Conservation (phyloP, 2,888 invertebrate species). For the Xestobium rufovillosum region DNA sequence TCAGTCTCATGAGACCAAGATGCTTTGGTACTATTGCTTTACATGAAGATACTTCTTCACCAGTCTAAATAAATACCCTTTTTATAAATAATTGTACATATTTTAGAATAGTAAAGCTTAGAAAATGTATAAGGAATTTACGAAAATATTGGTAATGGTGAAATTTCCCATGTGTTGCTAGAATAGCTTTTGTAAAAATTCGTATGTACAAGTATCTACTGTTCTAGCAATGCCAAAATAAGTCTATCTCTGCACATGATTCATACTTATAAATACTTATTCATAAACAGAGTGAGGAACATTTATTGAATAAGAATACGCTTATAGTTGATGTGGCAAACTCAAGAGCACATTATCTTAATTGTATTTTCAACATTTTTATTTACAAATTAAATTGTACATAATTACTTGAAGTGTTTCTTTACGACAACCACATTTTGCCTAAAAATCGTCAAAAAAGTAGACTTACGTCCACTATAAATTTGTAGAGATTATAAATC, state of each 20-base stretch:
- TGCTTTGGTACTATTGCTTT: slow-evolving; percentile 45
- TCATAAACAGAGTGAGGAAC: slow-evolving; percentile 30
- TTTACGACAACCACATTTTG: too few species aligned
- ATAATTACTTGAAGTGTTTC: too few species aligned
- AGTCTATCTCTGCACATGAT: slow-evolving; percentile 19
- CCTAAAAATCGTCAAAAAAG: too few species aligned
- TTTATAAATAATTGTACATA: slow-evolving; percentile 17
- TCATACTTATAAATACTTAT: slow-evolving; percentile 4
- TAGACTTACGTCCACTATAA: too few species aligned
- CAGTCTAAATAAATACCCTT: slow-evolving; percentile 11
- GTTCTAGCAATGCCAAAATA: slow-evolving; percentile 17
- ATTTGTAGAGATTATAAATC: too few species aligned
- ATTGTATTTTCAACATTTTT: slow-evolving; percentile 34
- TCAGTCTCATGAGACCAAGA: slow-evolving; percentile 31
- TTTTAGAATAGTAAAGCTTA: slow-evolving; percentile 20
- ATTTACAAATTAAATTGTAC: too few species aligned
- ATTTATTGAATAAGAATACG: slow-evolving; percentile 34
- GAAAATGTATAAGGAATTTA: too few species aligned
- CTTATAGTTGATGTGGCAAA: slow-evolving; percentile 35
- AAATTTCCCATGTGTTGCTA: too few species aligned
- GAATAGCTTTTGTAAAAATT: too few species aligned
- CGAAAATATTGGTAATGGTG: too few species aligned
- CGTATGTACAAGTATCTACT: too few species aligned
- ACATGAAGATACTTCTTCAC: slow-evolving; percentile 27
- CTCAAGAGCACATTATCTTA: slow-evolving; percentile 38